Base-by-base conservation (phyloP, 2,888 invertebrate genomes). In the Rhagonycha lutea region DNA sequence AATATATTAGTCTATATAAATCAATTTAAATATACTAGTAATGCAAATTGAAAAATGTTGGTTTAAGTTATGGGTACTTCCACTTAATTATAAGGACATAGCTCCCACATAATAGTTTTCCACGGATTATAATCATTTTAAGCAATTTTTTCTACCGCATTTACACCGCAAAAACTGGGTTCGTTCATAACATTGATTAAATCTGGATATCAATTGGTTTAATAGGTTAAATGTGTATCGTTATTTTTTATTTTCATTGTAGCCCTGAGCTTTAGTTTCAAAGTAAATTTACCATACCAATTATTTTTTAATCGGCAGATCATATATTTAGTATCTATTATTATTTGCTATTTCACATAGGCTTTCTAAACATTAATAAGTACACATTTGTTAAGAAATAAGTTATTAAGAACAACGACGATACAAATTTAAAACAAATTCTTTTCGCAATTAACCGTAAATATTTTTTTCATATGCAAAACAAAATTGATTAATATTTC, bases 241-340 rank as follows among this genome's bases (percentile, higher is more conserved):
- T 65, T 65, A 65, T n/a, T 65, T 65, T 65, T 65, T 65, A 65
- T 65, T 65, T 24, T 65, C 63, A 24, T 65, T 65, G 26, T 65
- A 65, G 63, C 63, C 63, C 23, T n/a, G 63, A 65, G 63, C 63
- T 65, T 24, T 24, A 24, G n/a, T 24, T 26, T 65, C 63, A 26
- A 26, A 23, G 24, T 24, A 23, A 24, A 65, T 65, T 65, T 65
- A 65, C 9, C 26, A 65, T 65, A 65, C 63, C 24, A 12, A 65
- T 65, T 65, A 65, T 65, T 65, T 65, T 65, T 65, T 26, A 65
- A 65, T 65, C 26, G 63, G 7, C 47, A 7, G n/a, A 47, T 47
- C 47, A 47, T 47, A 47, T n/a, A n/a, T n/a, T 47, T 47, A 47
- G 47, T 47, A 47, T 47, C 28, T 28, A 28, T 28, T 28, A 47